Percentiles rank a stretch among this genome's conserved stretches.
These are phyloP conservation scores for Hydriomena furcata DNA, from an alignment of 2,888 invertebrate species.

Conservation along the genomic window DNA sequence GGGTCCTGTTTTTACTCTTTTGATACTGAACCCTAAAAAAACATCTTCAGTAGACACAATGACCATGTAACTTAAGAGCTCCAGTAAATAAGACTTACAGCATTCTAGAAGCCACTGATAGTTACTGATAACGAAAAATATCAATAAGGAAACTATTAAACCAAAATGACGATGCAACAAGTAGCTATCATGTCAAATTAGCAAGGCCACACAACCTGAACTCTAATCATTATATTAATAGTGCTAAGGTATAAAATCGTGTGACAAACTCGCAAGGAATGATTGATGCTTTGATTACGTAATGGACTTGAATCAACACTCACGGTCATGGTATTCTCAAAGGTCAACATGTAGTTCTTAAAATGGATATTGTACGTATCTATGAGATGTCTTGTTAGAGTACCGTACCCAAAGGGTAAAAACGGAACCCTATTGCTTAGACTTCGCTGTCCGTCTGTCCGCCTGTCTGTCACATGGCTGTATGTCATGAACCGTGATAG, in stretches of 20 bases:
- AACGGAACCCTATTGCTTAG: no score
- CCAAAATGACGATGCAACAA: conserved; percentile 56
- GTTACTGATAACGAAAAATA: conserved; percentile 41
- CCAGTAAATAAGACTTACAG: no score
- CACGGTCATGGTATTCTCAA: conserved; percentile 74
- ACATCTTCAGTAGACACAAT: no score
- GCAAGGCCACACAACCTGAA: conserved; percentile 15
- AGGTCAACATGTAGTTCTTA: conserved; percentile 64
- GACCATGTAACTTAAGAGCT: no score
- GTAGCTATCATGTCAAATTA: conserved; percentile 50
- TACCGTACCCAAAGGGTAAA: no score
- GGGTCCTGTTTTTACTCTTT: no score
- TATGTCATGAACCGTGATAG: no score
- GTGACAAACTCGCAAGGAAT: conserved; percentile 47
- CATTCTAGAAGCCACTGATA: conserved; percentile 27
- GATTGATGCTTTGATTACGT: conserved; percentile 70
- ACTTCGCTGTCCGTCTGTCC: no score
- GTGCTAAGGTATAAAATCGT: conserved; percentile 24
- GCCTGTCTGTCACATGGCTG: no score
- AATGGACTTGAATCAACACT: conserved; percentile 70
- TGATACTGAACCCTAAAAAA: no score
- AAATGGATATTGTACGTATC: conserved; percentile 52
- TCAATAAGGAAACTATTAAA: conserved; percentile 54
- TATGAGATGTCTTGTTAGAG: conserved; percentile 19
- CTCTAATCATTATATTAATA: conserved; percentile 18